These are phyloP conservation scores for Automeris io DNA, from an alignment of 2,888 invertebrate species.

Conservation along the genomic window DNA sequence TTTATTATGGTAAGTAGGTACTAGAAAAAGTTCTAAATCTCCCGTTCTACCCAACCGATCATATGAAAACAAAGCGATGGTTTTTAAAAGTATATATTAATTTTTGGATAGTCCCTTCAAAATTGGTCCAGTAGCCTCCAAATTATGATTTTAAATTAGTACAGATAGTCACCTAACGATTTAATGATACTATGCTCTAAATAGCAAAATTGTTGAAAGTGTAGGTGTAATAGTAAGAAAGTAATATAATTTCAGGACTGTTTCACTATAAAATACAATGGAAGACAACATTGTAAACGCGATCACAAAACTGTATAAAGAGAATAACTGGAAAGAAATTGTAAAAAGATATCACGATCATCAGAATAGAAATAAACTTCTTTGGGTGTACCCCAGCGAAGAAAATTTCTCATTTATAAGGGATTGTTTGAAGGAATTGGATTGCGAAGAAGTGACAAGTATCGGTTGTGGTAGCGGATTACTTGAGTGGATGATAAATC, in stretches of 20 bases:
- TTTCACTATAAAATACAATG: constrained; percentile 24
- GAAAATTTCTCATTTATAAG: constrained; percentile 79
- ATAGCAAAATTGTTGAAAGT: too few species aligned
- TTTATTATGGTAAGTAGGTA: too few species aligned
- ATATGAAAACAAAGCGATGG: too few species aligned
- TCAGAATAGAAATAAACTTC: constrained; percentile 70
- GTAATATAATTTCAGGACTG: background rate
- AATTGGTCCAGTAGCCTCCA: too few species aligned
- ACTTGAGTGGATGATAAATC: constrained; percentile 86
- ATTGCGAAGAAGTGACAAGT: constrained; percentile 77
- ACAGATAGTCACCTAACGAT: too few species aligned
- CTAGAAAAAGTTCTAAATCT: too few species aligned
- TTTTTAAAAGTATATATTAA: too few species aligned
- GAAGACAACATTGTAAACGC: constrained; percentile 52
- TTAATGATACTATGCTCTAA: too few species aligned
- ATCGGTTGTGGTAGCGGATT: constrained; percentile 89
- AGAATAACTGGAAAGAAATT: constrained; percentile 68
- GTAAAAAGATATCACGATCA: constrained; percentile 62
- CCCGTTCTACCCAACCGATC: too few species aligned
- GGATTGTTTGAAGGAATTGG: constrained; percentile 49
- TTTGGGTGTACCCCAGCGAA: constrained; percentile 86
- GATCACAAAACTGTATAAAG: constrained; percentile 53
- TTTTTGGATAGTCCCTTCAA: too few species aligned
- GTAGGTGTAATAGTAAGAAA: too few species aligned
- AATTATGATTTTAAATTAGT: too few species aligned